These are phyloP conservation scores for Sminthopsis crassicaudata DNA, from an alignment of 2,113 vertebrate species.

Conservation along the genomic window DNA sequence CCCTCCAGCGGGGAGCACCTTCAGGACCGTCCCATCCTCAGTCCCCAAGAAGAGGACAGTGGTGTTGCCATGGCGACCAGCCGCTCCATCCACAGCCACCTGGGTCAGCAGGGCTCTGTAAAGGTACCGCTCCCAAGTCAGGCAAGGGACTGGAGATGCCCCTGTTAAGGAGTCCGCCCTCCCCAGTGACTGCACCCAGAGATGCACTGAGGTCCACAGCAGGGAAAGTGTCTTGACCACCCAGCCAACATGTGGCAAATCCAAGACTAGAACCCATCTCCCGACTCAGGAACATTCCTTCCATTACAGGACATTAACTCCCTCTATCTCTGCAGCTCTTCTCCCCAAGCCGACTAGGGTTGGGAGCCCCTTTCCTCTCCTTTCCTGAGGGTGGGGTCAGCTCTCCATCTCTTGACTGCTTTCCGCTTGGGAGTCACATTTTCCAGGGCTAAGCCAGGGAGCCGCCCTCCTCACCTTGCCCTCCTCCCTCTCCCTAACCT, in stretches of 20 bases:
- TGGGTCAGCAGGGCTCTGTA: constrained; percentile 91
- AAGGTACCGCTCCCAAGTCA: constrained; percentile 20
- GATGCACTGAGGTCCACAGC: not conserved
- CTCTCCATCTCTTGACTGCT: not conserved
- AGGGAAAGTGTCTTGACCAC: not conserved
- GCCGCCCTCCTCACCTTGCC: not conserved
- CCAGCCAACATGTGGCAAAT: not conserved
- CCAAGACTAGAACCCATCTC: not conserved
- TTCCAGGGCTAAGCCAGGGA: not conserved
- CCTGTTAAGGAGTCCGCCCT: not conserved
- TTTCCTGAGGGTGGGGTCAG: not conserved
- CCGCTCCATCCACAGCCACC: constrained; percentile 90
- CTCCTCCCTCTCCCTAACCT: constrained; percentile 37
- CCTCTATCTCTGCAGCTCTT: not conserved
- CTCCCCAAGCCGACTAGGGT: not conserved
- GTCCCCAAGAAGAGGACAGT: constrained; percentile 94
- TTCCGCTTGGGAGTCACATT: not conserved
- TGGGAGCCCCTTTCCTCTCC: not conserved
- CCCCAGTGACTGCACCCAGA: not conserved
- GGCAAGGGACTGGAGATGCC: not conserved
- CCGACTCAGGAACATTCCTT: not conserved
- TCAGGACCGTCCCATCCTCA: constrained; percentile 91
- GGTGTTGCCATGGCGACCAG: constrained; percentile 87
- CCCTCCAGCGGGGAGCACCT: constrained; percentile 88
- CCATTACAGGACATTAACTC: not conserved